These are phyloP conservation scores for Malacoctenus gilli DNA, from an alignment of 2,797 vertebrate genomes.

Conservation along the genomic window DNA sequence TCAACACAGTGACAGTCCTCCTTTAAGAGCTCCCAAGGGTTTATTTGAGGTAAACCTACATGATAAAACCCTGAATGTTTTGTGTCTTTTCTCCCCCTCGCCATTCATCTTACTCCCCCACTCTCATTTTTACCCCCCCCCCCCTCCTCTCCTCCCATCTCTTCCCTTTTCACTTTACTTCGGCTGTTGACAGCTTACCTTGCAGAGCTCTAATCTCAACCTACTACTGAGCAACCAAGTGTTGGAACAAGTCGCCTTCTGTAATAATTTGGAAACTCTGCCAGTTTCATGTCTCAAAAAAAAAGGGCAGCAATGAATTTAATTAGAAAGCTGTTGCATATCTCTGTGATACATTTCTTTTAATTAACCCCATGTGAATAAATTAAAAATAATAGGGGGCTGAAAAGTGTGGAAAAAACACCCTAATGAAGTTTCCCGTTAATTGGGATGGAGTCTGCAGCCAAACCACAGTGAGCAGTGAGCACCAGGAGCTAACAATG, in stretches of 20 bases:
- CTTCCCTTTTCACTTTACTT: conserved; percentile 41
- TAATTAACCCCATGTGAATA: conserved; percentile 90
- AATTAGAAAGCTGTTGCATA: conserved; percentile 86
- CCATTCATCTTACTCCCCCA: conserved; percentile 59
- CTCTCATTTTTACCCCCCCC: no score
- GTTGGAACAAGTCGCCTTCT: conserved; percentile 81
- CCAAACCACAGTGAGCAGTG: conserved; percentile 78
- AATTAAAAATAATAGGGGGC: conserved; percentile 86
- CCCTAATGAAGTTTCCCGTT: conserved; percentile 84
- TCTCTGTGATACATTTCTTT: conserved; percentile 85
- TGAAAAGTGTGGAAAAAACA: conserved; percentile 79
- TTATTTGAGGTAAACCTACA: conserved; percentile 56
- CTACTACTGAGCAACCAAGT: conserved; percentile 73
- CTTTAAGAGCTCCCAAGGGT: conserved; percentile 56
- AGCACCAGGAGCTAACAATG: conserved; percentile 80
- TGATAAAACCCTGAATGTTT: conserved; percentile 56
- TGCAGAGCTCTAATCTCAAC: conserved; percentile 73
- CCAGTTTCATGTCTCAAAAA: conserved; percentile 80
- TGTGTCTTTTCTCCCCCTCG: conserved; percentile 53
- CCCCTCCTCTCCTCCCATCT: conserved; percentile 40
- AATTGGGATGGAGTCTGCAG: conserved; percentile 82
- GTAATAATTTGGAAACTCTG: conserved; percentile 81
- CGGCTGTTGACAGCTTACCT: conserved; percentile 74
- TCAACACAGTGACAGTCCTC: conserved; percentile 48
- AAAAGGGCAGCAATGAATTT: conserved; percentile 83